These are phyloP conservation scores for Harpalus rubripes DNA, from an alignment of 2,888 invertebrate species.

Conservation along the genomic window DNA sequence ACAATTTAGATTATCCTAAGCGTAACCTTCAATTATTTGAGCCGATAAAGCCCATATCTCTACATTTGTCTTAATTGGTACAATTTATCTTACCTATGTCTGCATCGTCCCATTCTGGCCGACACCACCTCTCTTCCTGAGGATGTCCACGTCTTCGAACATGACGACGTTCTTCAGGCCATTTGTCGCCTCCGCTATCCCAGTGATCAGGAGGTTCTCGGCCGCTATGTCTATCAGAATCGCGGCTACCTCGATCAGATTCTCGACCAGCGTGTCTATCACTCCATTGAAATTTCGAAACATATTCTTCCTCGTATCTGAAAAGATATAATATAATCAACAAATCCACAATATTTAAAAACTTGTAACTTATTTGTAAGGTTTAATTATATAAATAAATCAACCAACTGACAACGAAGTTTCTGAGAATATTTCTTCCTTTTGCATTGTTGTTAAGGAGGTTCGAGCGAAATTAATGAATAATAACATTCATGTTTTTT, in stretches of 20 bases:
- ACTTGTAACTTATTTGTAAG: too few species aligned
- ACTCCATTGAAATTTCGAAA: conserved; percentile 70
- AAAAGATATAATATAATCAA: neutral
- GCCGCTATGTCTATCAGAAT: conserved; percentile 68
- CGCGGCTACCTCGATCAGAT: conserved; percentile 72
- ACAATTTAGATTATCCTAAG: too few species aligned
- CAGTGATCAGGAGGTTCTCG: conserved; percentile 63
- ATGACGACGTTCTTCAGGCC: conserved; percentile 73
- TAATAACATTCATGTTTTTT: too few species aligned
- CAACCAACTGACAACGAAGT: too few species aligned
- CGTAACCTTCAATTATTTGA: too few species aligned
- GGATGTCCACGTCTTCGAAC: conserved; percentile 73
- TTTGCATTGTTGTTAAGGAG: too few species aligned
- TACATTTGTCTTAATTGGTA: too few species aligned
- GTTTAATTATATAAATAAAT: too few species aligned
- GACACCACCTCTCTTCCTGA: conserved; percentile 76
- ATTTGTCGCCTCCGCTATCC: conserved; percentile 73
- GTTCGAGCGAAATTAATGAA: too few species aligned
- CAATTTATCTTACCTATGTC: conserved; percentile 75
- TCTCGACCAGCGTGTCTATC: conserved; percentile 73
- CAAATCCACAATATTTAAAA: neutral
- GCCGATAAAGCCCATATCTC: too few species aligned
- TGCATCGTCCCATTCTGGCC: conserved; percentile 79
- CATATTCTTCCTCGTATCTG: conserved; percentile 76
- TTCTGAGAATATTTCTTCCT: too few species aligned